A percentile compares a stretch with the other conserved stretches of the same genome.
Conservation (phyloP, 2,888 invertebrate species). For the Drosophila barbarae region DNA sequence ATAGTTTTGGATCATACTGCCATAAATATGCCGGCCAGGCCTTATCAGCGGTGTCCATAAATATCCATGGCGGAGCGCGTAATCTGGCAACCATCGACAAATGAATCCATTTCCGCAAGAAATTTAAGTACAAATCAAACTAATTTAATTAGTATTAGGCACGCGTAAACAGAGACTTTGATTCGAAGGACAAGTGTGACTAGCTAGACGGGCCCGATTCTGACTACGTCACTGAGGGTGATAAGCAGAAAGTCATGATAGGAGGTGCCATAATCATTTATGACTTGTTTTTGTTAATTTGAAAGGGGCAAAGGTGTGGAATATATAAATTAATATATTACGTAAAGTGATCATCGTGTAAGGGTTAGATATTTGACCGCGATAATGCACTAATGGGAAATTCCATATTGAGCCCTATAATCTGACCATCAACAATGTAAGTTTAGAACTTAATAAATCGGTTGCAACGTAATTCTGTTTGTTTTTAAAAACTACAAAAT, state of each 20-base stretch:
- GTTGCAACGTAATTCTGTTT: background rate
- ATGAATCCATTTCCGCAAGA: slow-evolving; percentile 20
- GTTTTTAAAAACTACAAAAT: background rate
- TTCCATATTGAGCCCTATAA: background rate
- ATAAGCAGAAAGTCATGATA: slow-evolving; percentile 18
- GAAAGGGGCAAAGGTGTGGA: slow-evolving; percentile 21
- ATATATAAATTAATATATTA: slow-evolving; percentile 23
- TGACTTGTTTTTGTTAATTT: slow-evolving; percentile 21
- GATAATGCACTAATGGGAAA: slow-evolving; percentile 14
- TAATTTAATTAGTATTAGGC: slow-evolving; percentile 27
- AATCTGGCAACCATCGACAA: background rate
- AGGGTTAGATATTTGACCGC: background rate
- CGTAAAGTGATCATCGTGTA: slow-evolving; percentile 6
- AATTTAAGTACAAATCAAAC: slow-evolving; percentile 24
- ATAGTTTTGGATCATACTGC: slow-evolving; percentile 10
- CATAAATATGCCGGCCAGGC: slow-evolving; percentile 17
- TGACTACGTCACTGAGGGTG: slow-evolving; percentile 26
- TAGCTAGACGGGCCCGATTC: slow-evolving; percentile 18
- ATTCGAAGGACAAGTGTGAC: slow-evolving; percentile 14
- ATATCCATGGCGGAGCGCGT: slow-evolving; percentile 7
- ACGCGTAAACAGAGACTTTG: slow-evolving; percentile 13
- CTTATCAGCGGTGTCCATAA: slow-evolving; percentile 26
- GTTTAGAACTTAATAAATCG: background rate
- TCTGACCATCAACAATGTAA: slow-evolving; percentile 11
- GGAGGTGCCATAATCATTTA: slow-evolving; percentile 19